phyloP scores from a whole-genome alignment of 2,888 invertebrate genomes.

The Mythimna albipuncta region DNA sequence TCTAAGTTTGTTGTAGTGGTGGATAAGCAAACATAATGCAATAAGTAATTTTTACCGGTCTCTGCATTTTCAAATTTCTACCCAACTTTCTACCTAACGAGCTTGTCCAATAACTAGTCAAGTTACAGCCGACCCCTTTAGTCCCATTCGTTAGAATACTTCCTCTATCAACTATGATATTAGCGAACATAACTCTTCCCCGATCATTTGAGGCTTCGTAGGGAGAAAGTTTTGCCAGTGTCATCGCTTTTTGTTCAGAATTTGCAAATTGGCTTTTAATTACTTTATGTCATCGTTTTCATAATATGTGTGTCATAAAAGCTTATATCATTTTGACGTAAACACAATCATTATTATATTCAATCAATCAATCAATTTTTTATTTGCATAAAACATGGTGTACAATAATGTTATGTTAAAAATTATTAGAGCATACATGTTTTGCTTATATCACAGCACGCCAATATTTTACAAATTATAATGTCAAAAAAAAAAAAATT shows the following conservation, averaged over 20 bases:
- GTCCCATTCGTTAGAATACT: constrained; percentile 14
- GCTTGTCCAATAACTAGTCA: constrained; percentile 18
- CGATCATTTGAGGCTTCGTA: constrained; percentile 8
- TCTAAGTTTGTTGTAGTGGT: no score
- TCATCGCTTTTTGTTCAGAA: constrained; percentile 8
- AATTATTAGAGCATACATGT: no score
- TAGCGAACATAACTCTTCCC: constrained; percentile 25
- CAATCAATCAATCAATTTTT: no score
- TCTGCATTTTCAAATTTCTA: constrained; percentile 15
- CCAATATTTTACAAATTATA: no score
- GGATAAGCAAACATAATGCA: no score
- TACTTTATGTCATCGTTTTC: not conserved
- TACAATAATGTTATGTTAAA: no score
- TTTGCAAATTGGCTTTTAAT: constrained; percentile 8
- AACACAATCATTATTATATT: not conserved
- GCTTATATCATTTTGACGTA: not conserved
- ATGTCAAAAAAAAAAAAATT: not conserved
- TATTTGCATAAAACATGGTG: no score
- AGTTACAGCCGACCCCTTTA: constrained; percentile 13
- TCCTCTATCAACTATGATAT: constrained; percentile 19
- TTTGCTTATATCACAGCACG: no score
- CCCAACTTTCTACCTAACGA: constrained; percentile 21
- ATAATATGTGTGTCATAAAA: not conserved
- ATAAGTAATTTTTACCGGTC: no score
- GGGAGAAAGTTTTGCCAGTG: constrained; percentile 15